Evolutionary conservation across 2,888 invertebrate genomes (phyloP).

Genomic region (Neuroscelio doddi): DNA sequence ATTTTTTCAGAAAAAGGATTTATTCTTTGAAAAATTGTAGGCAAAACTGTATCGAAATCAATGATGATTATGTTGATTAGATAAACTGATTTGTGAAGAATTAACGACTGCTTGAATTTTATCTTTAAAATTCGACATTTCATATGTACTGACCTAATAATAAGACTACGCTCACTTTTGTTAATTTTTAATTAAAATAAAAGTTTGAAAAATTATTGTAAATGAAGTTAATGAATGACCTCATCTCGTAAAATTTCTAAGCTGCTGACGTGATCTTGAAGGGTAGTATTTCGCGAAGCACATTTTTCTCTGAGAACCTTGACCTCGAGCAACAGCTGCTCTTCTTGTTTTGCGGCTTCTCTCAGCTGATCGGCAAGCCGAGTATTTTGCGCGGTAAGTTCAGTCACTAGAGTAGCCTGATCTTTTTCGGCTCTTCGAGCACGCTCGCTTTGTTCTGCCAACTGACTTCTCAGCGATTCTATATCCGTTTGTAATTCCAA

Average conservation of each 20-base stretch:
- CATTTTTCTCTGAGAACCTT: constrained; percentile 89
- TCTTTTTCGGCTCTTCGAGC: constrained; percentile 81
- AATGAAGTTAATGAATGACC: constrained; percentile 65
- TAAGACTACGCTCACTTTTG: too few relatives aligned
- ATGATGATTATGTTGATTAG: too few relatives aligned
- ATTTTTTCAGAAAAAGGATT: too few relatives aligned
- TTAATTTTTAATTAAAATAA: too few relatives aligned
- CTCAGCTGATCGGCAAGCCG: constrained; percentile 89
- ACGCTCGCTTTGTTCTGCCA: constrained; percentile 74
- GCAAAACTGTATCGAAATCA: too few relatives aligned
- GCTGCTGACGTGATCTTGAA: constrained; percentile 92
- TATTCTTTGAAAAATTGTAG: too few relatives aligned
- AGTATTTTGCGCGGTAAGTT: constrained; percentile 92
- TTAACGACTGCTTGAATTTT: too few relatives aligned
- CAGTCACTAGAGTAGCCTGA: constrained; percentile 84
- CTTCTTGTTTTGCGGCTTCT: constrained; percentile 86
- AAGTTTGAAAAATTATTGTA: too few relatives aligned
- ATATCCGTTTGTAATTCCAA: constrained; percentile 93
- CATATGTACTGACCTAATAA: too few relatives aligned
- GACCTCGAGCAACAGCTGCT: constrained; percentile 85
- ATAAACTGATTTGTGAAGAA: too few relatives aligned
- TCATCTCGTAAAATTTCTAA: constrained; percentile 91
- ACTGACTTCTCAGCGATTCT: constrained; percentile 83
- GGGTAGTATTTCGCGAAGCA: constrained; percentile 83
- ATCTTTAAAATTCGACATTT: too few relatives aligned